These are phyloP conservation scores for Agonopterix arenella DNA, from an alignment of 2,888 invertebrate genomes.

Conservation along the genomic window DNA sequence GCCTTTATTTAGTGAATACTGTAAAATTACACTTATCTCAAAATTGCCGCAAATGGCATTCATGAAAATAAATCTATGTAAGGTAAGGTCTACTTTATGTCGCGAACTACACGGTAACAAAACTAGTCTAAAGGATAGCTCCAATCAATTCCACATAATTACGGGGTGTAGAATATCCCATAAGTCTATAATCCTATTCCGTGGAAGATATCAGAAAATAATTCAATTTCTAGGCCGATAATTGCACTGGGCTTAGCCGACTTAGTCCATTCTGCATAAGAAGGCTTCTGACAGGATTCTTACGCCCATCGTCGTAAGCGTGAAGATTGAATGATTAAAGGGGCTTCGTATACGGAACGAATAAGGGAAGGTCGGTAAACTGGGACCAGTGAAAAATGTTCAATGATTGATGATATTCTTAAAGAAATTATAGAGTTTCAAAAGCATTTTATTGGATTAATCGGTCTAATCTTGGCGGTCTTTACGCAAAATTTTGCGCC, in stretches of 20 bases:
- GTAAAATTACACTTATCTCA: no score
- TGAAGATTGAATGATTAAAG: no score
- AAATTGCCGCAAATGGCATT: no score
- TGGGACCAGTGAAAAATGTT: slow-evolving; percentile 28
- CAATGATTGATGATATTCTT: slow-evolving; percentile 46
- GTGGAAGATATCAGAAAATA: slow-evolving; percentile 31
- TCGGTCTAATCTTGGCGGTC: slow-evolving; percentile 34
- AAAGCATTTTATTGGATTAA: slow-evolving; percentile 49
- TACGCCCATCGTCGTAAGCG: no score
- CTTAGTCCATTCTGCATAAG: neutral
- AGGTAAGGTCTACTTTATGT: no score
- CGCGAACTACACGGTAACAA: no score
- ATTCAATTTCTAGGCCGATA: slow-evolving; percentile 43
- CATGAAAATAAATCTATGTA: no score
- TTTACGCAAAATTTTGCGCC: slow-evolving; percentile 28
- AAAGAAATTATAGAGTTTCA: slow-evolving; percentile 40
- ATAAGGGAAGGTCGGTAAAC: slow-evolving; percentile 5
- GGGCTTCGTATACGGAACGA: no score
- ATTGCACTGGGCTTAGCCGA: slow-evolving; percentile 25
- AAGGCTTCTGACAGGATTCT: no score
- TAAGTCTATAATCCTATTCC: slow-evolving; percentile 20
- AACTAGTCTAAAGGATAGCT: no score
- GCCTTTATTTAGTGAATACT: no score
- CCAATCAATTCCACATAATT: no score
- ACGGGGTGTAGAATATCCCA: neutral